Conservation (phyloP, 2,113 vertebrate species). For the Nycticorax nycticorax region DNA sequence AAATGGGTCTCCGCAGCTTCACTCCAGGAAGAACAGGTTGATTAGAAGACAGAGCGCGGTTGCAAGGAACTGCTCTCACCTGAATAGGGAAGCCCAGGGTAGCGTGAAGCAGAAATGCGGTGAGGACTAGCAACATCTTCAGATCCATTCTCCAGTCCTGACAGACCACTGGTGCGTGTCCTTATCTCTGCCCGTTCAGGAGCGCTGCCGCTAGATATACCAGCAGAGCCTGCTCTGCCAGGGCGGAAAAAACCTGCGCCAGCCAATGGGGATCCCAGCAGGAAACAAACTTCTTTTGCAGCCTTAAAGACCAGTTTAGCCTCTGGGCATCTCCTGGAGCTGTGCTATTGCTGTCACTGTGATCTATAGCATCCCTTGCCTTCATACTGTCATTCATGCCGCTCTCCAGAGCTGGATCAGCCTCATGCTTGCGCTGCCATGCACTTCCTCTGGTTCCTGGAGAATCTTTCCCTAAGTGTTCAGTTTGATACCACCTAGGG, state of each 20-base stretch:
- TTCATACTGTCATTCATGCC: background rate
- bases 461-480: background rate
- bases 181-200: background rate
- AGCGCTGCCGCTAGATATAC: constrained; percentile 9
- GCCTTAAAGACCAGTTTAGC: background rate
- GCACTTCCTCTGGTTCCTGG: background rate
- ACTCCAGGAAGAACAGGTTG: background rate
- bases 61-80: constrained; percentile 9
- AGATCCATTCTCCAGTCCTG: background rate
- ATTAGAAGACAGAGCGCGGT: accelerated
- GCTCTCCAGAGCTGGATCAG: background rate
- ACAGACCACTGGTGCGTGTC: background rate
- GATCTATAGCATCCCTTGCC: background rate
- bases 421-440: background rate
- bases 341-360: background rate
- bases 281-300: background rate
- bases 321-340: background rate
- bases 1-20: background rate
- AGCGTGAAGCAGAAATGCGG: background rate
- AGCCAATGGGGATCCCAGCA: constrained; percentile 32
- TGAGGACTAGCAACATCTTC: background rate
- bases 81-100: constrained; percentile 3
- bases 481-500: background rate
- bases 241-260: background rate
- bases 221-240: constrained; percentile 1